Evolutionary conservation across 2,888 invertebrate genomes (phyloP), one percentile per base, ranked within the genome.

Genomic region (Cephonodes hylas): DNA sequence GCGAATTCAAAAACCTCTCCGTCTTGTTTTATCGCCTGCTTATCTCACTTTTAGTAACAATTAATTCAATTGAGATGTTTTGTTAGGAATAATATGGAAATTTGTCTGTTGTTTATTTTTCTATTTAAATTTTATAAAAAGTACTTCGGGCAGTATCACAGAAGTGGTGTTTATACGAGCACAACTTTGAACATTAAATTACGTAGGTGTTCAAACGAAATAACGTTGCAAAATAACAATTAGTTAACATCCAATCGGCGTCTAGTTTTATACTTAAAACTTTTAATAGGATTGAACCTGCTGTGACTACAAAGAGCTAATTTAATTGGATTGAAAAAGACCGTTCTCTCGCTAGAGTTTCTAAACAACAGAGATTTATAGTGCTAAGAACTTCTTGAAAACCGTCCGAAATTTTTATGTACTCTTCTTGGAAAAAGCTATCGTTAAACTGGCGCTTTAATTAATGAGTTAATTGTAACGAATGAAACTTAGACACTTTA

Each of bases 231-330:
- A 15, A 27, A 4, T 53, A 31, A 31, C 25, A 15, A 31, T 8
- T 18, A 27, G 15, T 15, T 18, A 53, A 4, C 27, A 18, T 3
- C 18, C 1, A 31, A 18, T 38, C 31, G 10, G 18, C 27, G 31
- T 31, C 18, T 10, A 10, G 31, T 31, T 53, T 23, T 27, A 18
- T 15, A 53, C 15, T 53, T 48, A 27, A 31, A 15, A 53, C 10
- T 31, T 48, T 48, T 53, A 53, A 53, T 31, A 27, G 18, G 4
- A 53, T 53, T 53, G 31, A 53, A 53, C n/a, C n/a, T n/a, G n/a
- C 27, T 31, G 18, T 31, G 31, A 53, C 53, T 53, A 31, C 53
- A 20, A 31, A 53, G 27, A 53, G 10, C 53, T 18, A 53, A 53
- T 53, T n/a, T 53, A 53, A 53, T 18, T 18, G 18, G 18, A 53